Conservation (phyloP, 2,113 vertebrate genomes). For the Rhipidura dahli region DNA sequence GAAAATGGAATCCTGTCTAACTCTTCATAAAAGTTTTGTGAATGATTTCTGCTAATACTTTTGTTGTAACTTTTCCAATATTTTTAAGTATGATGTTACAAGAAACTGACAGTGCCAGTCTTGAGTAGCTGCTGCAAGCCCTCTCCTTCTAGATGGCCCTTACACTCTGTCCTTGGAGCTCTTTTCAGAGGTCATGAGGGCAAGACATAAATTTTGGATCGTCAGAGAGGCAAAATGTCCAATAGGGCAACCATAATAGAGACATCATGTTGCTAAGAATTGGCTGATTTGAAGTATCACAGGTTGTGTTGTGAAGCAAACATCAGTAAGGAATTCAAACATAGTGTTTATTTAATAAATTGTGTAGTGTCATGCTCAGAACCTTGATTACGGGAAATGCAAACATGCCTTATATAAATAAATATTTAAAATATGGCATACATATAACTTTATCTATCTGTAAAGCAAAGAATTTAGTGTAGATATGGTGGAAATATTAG, state of each 20-base stretch:
- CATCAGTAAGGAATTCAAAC: neutral
- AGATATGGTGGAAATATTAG: neutral
- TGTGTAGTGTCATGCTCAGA: neutral
- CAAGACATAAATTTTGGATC: neutral
- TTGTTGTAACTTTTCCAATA: neutral
- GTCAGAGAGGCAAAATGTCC: neutral
- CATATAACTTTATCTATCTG: neutral
- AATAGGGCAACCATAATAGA: neutral
- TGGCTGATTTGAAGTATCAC: neutral
- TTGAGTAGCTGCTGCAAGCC: neutral
- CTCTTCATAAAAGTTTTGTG: neutral
- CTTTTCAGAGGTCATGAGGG: neutral
- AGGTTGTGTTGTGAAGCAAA: neutral
- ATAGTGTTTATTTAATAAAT: neutral
- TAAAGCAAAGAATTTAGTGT: neutral
- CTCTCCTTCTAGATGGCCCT: neutral
- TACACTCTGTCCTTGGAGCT: neutral
- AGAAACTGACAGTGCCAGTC: neutral
- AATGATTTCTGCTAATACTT: neutral
- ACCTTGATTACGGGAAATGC: neutral
- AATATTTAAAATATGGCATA: neutral
- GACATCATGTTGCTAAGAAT: rapidly evolving
- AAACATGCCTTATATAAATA: neutral
- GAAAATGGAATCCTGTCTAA: neutral
- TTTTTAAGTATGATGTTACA: neutral